Percentiles rank a stretch among this genome's conserved stretches.
Evolutionary conservation across 2,113 vertebrate species (phyloP).

Genomic region (Fregata magnificens): DNA sequence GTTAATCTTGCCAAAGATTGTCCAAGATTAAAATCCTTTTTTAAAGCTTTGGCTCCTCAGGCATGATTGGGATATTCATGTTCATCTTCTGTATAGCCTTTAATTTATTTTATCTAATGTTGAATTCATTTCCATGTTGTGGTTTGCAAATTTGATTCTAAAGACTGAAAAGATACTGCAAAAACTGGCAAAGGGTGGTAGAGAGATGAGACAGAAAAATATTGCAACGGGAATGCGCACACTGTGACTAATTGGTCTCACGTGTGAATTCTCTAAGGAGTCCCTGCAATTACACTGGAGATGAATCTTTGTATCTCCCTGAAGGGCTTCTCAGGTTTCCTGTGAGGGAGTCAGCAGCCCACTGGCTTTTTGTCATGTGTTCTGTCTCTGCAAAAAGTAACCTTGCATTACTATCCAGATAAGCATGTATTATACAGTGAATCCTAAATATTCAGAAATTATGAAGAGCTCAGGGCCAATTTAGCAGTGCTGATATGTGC

Average conservation of each 20-base stretch:
- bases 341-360: not conserved
- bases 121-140: not conserved
- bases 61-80: not conserved
- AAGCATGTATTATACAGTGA: not conserved
- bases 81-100: not conserved
- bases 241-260: constrained; percentile 1
- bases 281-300: not conserved
- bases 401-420: not conserved
- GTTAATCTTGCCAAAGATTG: not conserved
- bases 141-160: not conserved
- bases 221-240: not conserved
- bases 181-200: not conserved
- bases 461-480: not conserved
- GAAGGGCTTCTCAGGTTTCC: not conserved
- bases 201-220: not conserved
- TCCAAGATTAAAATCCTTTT: not conserved
- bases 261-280: not conserved
- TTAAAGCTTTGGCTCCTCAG: not conserved
- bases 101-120: not conserved
- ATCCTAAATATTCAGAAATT: not conserved
- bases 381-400: not conserved
- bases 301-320: not conserved
- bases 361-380: not conserved
- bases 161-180: not conserved
- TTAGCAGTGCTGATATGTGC: not conserved